Conservation (phyloP, 2,797 vertebrate species). For the Pseudomugil gertrudae region DNA sequence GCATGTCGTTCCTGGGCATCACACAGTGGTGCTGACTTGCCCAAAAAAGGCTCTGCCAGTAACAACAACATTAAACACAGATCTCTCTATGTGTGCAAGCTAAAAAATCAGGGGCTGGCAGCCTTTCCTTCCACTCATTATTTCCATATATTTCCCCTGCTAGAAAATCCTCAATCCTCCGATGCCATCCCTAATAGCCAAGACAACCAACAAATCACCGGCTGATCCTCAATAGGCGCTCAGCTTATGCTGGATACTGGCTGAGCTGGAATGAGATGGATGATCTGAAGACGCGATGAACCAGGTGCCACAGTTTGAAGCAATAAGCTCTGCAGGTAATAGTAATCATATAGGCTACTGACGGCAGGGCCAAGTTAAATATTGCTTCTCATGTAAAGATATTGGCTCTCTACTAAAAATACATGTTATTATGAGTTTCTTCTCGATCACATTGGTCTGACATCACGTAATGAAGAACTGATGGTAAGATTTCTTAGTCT, state of each 20-base stretch:
- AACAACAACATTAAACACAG: constrained; percentile 75
- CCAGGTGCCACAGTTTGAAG: constrained; percentile 26
- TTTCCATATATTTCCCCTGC: constrained; percentile 69
- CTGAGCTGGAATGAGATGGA: constrained; percentile 46
- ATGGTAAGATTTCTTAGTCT: neutral
- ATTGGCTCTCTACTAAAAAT: constrained; percentile 26
- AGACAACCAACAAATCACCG: constrained; percentile 73
- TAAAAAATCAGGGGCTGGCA: constrained; percentile 63
- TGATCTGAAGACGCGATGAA: constrained; percentile 44
- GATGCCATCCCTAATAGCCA: constrained; percentile 73
- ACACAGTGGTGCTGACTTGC: constrained; percentile 67
- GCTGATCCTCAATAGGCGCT: constrained; percentile 58
- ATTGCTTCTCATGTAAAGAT: constrained; percentile 20
- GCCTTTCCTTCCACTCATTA: constrained; percentile 71
- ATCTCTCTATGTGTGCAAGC: constrained; percentile 68
- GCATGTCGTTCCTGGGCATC: constrained; percentile 76
- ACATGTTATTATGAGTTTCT: constrained; percentile 21
- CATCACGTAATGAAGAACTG: constrained; percentile 7
- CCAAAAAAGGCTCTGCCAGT: constrained; percentile 72
- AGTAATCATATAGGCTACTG: constrained; percentile 13
- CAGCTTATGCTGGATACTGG: constrained; percentile 39
- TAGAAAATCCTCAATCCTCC: constrained; percentile 64
- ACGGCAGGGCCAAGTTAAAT: constrained; percentile 40
- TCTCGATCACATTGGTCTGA: constrained; percentile 18
- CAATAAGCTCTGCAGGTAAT: constrained; percentile 32